Percentiles rank a stretch among this genome's conserved stretches.
Evolutionary conservation across 1,140 invertebrate species (phyloP).

Genomic region (Bombus affinis): DNA sequence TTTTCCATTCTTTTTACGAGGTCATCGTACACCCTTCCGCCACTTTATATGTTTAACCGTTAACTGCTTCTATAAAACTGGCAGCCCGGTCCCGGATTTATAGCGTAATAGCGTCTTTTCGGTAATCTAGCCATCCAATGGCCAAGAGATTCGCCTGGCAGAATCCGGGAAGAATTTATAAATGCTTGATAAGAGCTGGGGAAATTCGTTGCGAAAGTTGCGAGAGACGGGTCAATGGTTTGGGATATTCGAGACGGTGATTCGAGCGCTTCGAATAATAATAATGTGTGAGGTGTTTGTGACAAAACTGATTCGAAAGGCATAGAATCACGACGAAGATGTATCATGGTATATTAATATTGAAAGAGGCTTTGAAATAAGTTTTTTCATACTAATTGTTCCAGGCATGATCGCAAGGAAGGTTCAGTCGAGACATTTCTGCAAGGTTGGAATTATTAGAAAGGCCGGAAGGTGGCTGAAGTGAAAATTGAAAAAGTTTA

Average conservation of each 20-base stretch:
- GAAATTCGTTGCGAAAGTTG: not conserved
- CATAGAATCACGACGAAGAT: too few relatives aligned
- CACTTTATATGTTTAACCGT: conserved; percentile 14
- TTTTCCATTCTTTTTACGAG: not conserved
- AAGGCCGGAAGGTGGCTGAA: too few relatives aligned
- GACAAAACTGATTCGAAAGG: too few relatives aligned
- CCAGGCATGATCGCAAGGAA: too few relatives aligned
- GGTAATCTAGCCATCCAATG: conserved; percentile 4
- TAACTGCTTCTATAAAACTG: conserved; percentile 17
- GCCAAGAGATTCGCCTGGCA: not conserved
- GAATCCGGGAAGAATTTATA: conserved; percentile 10
- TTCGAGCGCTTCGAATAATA: not conserved
- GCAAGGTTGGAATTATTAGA: too few relatives aligned
- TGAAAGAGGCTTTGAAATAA: too few relatives aligned
- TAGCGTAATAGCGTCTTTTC: not conserved
- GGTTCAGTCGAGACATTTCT: too few relatives aligned
- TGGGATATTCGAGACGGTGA: not conserved
- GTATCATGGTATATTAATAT: too few relatives aligned
- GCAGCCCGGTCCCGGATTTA: not conserved
- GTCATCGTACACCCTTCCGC: too few relatives aligned
- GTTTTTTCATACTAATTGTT: too few relatives aligned
- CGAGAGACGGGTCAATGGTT: not conserved
- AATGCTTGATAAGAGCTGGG: conserved; percentile 3
- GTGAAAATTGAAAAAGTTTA: too few relatives aligned
- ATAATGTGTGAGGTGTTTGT: too few relatives aligned